Conservation (phyloP, 2,888 invertebrate genomes). For the Ophion ellenae region DNA sequence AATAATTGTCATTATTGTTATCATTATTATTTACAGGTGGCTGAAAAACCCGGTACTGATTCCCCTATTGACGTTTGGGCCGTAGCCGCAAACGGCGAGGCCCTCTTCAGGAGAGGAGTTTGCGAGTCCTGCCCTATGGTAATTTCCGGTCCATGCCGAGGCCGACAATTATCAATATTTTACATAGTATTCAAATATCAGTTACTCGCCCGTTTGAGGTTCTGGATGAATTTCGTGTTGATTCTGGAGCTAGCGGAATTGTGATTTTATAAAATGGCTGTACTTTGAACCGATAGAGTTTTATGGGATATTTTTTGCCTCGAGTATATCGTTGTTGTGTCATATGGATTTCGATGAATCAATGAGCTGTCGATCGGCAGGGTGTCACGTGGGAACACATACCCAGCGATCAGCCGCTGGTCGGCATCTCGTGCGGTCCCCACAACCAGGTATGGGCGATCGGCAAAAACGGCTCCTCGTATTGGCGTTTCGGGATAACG, state of each 20-base stretch:
- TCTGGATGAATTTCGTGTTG: background rate
- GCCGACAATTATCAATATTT: too few species aligned
- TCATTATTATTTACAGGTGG: conserved; percentile 77
- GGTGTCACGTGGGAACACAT: conserved; percentile 92
- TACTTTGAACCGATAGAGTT: too few species aligned
- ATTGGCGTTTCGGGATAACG: conserved; percentile 91
- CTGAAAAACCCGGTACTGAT: conserved; percentile 83
- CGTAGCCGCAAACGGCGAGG: conserved; percentile 93
- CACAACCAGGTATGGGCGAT: conserved; percentile 92
- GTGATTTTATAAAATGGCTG: too few species aligned
- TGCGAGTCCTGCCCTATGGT: conserved; percentile 90
- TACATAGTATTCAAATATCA: too few species aligned
- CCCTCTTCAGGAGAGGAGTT: conserved; percentile 92
- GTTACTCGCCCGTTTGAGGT: too few species aligned
- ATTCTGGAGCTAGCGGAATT: background rate
- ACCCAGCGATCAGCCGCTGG: conserved; percentile 91
- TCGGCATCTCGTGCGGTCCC: conserved; percentile 90
- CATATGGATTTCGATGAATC: too few species aligned
- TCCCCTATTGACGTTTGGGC: conserved; percentile 90
- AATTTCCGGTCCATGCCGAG: conserved; percentile 74
- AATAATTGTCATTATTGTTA: too few species aligned
- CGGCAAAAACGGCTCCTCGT: conserved; percentile 93
- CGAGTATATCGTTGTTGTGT: too few species aligned
- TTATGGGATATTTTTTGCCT: too few species aligned
- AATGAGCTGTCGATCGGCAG: conserved; percentile 81